phyloP scores from a whole-genome alignment of 2,888 invertebrate genomes.

The Amaurobius ferox region DNA sequence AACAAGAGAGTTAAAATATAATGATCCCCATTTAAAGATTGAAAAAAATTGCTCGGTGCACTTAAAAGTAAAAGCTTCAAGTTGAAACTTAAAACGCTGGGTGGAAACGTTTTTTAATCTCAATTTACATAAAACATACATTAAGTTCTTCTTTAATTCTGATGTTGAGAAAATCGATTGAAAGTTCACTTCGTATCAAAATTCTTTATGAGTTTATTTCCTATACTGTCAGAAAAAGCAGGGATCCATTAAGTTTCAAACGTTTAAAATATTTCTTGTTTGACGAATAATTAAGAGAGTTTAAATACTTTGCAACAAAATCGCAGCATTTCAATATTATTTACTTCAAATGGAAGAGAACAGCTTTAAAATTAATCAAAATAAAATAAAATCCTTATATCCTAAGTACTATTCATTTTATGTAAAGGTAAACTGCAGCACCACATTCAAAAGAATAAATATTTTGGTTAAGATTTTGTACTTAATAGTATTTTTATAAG shows the following conservation, averaged over 20 bases:
- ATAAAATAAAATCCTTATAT: no score
- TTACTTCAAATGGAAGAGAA: no score
- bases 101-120: slow-evolving; percentile 40
- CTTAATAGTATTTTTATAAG: no score
- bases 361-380: no score
- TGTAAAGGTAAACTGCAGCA: no score
- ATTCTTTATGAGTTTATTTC: slow-evolving; percentile 38
- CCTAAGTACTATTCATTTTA: no score
- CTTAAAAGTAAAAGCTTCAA: slow-evolving; percentile 18
- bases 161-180: slow-evolving; percentile 36
- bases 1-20: slow-evolving; percentile 34
- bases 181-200: slow-evolving; percentile 17
- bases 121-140: slow-evolving; percentile 58
- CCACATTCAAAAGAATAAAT: no score
- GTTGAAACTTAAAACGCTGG: slow-evolving; percentile 27
- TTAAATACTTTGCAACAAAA: no score
- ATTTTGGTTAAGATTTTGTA: no score
- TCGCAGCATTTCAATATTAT: no score
- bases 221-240: neutral
- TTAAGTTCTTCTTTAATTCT: slow-evolving; percentile 34
- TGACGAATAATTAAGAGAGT: slow-evolving; percentile 35
- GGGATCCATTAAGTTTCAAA: slow-evolving; percentile 39
- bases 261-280: slow-evolving; percentile 18
- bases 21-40: slow-evolving; percentile 26
- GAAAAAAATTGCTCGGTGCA: slow-evolving; percentile 12